phyloP scores from a whole-genome alignment of 2,797 vertebrate genomes.

The Morelia viridis region DNA sequence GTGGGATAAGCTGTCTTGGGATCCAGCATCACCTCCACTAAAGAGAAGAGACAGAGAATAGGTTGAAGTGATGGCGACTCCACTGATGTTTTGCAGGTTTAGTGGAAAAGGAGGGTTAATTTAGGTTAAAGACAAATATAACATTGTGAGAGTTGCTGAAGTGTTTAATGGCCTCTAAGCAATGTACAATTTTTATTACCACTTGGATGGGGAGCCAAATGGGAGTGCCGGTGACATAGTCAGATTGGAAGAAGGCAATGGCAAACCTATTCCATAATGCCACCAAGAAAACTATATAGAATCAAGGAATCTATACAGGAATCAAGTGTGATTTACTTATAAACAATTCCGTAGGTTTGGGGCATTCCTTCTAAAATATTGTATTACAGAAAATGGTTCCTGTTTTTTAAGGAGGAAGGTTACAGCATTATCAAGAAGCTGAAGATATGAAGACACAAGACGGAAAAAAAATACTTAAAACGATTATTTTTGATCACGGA shows the following conservation, averaged over 20 bases:
- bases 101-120: not conserved
- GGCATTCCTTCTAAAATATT: not conserved
- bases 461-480: not conserved
- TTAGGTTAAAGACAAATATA: not conserved
- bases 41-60: not conserved
- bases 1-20: constrained; percentile 31
- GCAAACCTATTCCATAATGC: not conserved
- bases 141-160: not conserved
- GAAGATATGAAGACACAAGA: not conserved
- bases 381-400: not conserved
- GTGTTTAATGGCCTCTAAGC: not conserved
- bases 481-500: not conserved
- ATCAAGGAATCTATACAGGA: not conserved
- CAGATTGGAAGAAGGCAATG: not conserved
- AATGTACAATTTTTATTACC: not conserved
- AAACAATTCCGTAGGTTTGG: not conserved
- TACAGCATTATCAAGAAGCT: not conserved
- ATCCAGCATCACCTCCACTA: constrained; percentile 27
- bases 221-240: not conserved
- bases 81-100: not conserved
- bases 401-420: not conserved
- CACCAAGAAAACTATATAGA: not conserved
- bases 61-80: not conserved
- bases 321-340: not conserved
- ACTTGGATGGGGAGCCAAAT: not conserved